Evolutionary conservation across 2,797 vertebrate genomes (phyloP), one percentile per base, ranked within the genome.

Genomic region (Dendrocincla tyrannina): DNA sequence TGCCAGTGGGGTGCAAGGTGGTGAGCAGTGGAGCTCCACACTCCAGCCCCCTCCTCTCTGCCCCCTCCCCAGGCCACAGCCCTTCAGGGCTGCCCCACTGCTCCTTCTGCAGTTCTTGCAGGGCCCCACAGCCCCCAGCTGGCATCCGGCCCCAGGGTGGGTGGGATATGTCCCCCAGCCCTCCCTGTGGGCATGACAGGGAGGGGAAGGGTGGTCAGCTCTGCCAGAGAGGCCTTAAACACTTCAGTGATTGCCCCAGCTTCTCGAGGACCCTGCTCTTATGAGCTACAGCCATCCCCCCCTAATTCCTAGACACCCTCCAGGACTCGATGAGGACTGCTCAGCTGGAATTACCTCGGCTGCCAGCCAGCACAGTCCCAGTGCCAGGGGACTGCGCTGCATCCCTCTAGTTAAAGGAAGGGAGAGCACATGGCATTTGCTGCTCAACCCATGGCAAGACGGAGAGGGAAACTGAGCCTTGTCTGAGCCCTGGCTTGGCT

Each of bases 301-400:
- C n/a, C 16, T 46, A 91, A 69, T 23, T 95, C 42, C 41, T 72
- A 83, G 95, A 94, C 92, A 27, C 82, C 90, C 91, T 77, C 74
- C 18, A 46, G 92, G 91, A 84, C 49, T 33, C 13, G 4, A 14
- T 76, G 91, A 62, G 80, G 58, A 77, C 90, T 16, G 42, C 68
- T 93, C 93, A 85, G 86, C 94, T 67, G 12, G 91, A 66, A 97
- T 91, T 83, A 33, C 84, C 74, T 80, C 91, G 91, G 94, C 95
- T 62, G 88, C 4, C 42, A 37, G 96, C 95, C 96, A 96, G 81
- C 37, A 35, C 42, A 3, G 63, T 76, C 78, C 87, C 42, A 49
- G 74, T 89, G 91, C 85, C 93, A 84, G 84, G 85, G 82, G 75
- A 60, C 88, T 11, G 6, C 9, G 1, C 74, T 50, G 91, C 88